These are phyloP conservation scores for Tanypteryx hageni DNA, from an alignment of 2,888 invertebrate species.

Conservation along the genomic window DNA sequence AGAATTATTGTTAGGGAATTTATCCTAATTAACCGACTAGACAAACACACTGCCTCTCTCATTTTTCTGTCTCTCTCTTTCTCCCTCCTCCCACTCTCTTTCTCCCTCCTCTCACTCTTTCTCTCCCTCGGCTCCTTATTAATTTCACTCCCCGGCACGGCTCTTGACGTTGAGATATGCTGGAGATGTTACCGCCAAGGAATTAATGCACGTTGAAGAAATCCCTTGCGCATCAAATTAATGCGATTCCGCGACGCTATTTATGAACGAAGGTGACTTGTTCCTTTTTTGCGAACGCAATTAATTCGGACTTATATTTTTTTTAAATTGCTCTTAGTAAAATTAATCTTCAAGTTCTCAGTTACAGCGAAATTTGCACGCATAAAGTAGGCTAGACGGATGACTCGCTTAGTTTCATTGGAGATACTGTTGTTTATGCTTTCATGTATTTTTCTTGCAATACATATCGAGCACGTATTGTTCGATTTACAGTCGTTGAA, in stretches of 20 bases:
- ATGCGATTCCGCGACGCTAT: constrained; percentile 36
- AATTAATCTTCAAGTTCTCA: neutral
- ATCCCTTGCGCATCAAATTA: constrained; percentile 1
- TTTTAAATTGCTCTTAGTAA: neutral
- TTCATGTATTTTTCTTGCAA: too few species aligned
- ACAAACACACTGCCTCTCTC: neutral
- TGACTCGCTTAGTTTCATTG: too few species aligned
- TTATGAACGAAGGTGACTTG: neutral
- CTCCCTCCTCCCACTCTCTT: neutral
- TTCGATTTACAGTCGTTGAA: too few species aligned
- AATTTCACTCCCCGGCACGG: constrained; percentile 18
- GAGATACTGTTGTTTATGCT: too few species aligned
- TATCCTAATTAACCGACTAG: constrained; percentile 49
- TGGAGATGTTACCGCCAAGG: constrained; percentile 21
- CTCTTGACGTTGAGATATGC: constrained; percentile 44
- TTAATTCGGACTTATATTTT: neutral
- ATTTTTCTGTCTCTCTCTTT: neutral
- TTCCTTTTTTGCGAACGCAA: neutral
- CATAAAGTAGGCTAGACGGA: neutral
- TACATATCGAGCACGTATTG: too few species aligned
- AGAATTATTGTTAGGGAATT: constrained; percentile 48
- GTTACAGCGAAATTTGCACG: neutral
- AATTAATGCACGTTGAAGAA: constrained; percentile 22
- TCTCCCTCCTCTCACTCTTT: neutral
- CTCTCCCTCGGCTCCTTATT: constrained; percentile 5